Evolutionary conservation across 2,888 invertebrate species (phyloP).

Genomic region (Sinhomidia bicolor): DNA sequence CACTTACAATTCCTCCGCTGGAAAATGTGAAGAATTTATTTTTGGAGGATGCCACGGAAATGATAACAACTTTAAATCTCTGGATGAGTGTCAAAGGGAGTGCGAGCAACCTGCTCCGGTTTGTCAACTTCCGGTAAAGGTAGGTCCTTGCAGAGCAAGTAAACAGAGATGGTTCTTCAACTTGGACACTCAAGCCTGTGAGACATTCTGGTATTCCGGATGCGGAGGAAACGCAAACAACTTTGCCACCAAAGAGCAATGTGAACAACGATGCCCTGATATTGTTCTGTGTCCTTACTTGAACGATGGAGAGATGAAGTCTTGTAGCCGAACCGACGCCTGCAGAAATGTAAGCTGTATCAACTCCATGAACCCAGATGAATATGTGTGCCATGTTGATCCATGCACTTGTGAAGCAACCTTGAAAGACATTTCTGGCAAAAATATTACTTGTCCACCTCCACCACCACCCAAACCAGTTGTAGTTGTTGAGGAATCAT

Average conservation of each 20-base stretch:
- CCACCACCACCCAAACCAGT: constrained; percentile 24
- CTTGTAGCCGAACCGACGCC: constrained; percentile 81
- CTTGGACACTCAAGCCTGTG: constrained; percentile 89
- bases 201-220: constrained; percentile 87
- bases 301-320: constrained; percentile 79
- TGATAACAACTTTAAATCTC: constrained; percentile 82
- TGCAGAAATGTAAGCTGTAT: constrained; percentile 81
- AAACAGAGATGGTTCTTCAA: constrained; percentile 89
- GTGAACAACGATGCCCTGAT: constrained; percentile 84
- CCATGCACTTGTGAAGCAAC: constrained; percentile 81
- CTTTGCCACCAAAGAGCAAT: constrained; percentile 90
- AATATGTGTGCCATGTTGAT: constrained; percentile 81
- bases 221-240: constrained; percentile 92
- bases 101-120: constrained; percentile 82
- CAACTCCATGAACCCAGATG: constrained; percentile 78
- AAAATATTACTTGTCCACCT: constrained; percentile 60
- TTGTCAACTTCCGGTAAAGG: constrained; percentile 89
- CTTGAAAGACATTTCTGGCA: constrained; percentile 70
- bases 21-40: constrained; percentile 81
- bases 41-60: constrained; percentile 82
- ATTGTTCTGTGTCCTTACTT: constrained; percentile 81
- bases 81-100: constrained; percentile 81
- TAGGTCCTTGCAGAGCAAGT: constrained; percentile 83
- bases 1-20: constrained; percentile 81
- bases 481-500: constrained; percentile 24